A percentile compares a stretch with the other conserved stretches of the same genome.
Evolutionary conservation across 2,888 invertebrate genomes (phyloP).

Genomic region (Scaptomyza polygonia): DNA sequence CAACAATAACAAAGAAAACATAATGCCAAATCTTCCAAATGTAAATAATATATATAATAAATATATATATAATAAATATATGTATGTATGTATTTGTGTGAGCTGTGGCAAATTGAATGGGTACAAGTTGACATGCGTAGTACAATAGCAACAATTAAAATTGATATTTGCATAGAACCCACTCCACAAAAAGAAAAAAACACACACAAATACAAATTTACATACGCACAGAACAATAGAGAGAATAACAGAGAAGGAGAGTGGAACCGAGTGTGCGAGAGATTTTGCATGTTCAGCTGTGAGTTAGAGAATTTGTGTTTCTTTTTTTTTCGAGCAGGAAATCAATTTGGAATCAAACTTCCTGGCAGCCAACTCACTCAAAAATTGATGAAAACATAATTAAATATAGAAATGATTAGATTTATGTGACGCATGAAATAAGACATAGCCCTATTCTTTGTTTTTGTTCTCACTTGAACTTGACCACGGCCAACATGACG

Average conservation of each 20-base stretch:
- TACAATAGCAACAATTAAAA: slow-evolving; percentile 76
- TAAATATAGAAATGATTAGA: slow-evolving; percentile 57
- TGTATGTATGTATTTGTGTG: slow-evolving; percentile 15
- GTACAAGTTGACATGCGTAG: slow-evolving; percentile 76
- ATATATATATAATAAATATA: no score
- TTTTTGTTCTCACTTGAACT: slow-evolving; percentile 42
- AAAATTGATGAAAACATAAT: slow-evolving; percentile 39
- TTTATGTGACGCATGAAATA: slow-evolving; percentile 52
- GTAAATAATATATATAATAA: no score
- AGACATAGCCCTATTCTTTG: slow-evolving; percentile 9
- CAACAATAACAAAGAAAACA: slow-evolving; percentile 61
- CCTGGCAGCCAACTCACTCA: slow-evolving; percentile 35
- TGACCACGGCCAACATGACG: slow-evolving; percentile 53
- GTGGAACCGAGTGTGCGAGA: background rate
- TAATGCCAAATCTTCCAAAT: slow-evolving; percentile 48
- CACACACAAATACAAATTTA: background rate
- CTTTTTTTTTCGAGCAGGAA: slow-evolving; percentile 18
- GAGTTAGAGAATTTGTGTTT: slow-evolving; percentile 24
- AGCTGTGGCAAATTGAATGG: slow-evolving; percentile 67
- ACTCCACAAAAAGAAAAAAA: slow-evolving; percentile 1
- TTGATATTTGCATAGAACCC: slow-evolving; percentile 62
- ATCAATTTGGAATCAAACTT: slow-evolving; percentile 46
- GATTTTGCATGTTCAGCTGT: slow-evolving; percentile 18
- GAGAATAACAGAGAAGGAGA: background rate
- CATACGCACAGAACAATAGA: background rate